Evolutionary conservation across 2,888 invertebrate genomes (phyloP).

Genomic region (Lagria hirta): DNA sequence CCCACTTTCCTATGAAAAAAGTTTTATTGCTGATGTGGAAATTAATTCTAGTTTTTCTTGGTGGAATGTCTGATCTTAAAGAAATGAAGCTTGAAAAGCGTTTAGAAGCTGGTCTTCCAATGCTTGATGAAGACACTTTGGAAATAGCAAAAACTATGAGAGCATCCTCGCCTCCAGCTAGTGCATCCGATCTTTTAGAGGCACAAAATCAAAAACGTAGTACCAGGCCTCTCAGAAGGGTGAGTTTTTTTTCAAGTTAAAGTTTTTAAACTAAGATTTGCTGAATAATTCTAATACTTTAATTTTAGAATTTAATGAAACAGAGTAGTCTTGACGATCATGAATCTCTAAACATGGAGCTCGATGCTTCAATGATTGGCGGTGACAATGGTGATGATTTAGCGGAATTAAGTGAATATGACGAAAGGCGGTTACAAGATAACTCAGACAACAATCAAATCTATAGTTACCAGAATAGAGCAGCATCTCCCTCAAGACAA

Average conservation of each 20-base stretch:
- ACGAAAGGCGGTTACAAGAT: conserved; percentile 56
- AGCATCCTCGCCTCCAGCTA: conserved; percentile 92
- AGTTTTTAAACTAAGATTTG: conserved; percentile 6
- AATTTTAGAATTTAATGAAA: conserved; percentile 75
- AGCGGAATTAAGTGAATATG: conserved; percentile 57
- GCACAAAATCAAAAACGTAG: conserved; percentile 79
- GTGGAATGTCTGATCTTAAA: conserved; percentile 11
- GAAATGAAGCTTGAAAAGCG: conserved; percentile 13
- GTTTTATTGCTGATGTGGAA: conserved; percentile 25
- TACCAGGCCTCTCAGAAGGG: conserved; percentile 69
- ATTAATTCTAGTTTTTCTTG: conserved; percentile 16
- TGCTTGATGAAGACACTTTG: conserved; percentile 89
- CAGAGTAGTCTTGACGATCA: conserved; percentile 89
- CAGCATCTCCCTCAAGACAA: conserved; percentile 37
- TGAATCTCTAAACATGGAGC: conserved; percentile 70
- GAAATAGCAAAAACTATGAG: conserved; percentile 92
- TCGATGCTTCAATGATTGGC: conserved; percentile 64
- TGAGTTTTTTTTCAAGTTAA: conserved; percentile 37
- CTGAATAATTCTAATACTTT: not conserved
- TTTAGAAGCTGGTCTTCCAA: conserved; percentile 7
- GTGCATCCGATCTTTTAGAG: conserved; percentile 87
- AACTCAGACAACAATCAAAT: conserved; percentile 46
- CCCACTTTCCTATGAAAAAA: conserved; percentile 25
- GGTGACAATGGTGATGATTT: conserved; percentile 61
- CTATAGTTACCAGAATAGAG: conserved; percentile 45